These are phyloP conservation scores for Pseudeuparius sepicola DNA, from an alignment of 2,888 invertebrate species.

Conservation along the genomic window DNA sequence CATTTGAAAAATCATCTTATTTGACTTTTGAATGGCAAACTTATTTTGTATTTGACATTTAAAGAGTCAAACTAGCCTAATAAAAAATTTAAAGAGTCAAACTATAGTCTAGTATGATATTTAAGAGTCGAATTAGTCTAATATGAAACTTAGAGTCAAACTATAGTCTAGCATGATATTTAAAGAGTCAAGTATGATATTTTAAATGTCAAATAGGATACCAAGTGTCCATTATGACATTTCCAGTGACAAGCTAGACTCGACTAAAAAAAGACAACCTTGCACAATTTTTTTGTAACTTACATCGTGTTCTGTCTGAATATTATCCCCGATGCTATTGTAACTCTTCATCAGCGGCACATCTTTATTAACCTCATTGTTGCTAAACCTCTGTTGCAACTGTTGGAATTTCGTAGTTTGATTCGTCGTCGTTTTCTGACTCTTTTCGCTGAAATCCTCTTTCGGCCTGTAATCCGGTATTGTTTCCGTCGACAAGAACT, in stretches of 20 bases:
- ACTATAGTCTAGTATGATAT: too few species aligned
- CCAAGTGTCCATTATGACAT: too few species aligned
- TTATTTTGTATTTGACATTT: constrained; percentile 2
- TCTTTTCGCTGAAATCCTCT: constrained; percentile 50
- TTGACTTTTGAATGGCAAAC: constrained; percentile 3
- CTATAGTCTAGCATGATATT: too few species aligned
- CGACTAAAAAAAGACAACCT: constrained; percentile 44
- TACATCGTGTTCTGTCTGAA: constrained; percentile 50
- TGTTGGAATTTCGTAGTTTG: constrained; percentile 74
- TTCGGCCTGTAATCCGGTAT: constrained; percentile 77
- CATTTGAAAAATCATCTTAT: constrained; percentile 1
- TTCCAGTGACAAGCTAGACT: constrained; percentile 66
- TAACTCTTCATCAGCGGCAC: constrained; percentile 49
- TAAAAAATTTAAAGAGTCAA: too few species aligned
- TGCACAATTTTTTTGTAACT: too few species aligned
- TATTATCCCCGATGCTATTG: constrained; percentile 47
- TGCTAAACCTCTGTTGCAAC: constrained; percentile 65
- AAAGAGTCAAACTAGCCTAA: too few species aligned
- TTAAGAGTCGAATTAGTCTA: too few species aligned
- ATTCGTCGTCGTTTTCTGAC: constrained; percentile 64
- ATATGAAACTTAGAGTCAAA: too few species aligned
- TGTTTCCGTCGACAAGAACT: constrained; percentile 76
- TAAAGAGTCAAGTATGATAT: too few species aligned
- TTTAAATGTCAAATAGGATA: too few species aligned
- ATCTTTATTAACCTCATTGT: constrained; percentile 39